Percentiles rank a stretch among this genome's conserved stretches.
These are phyloP conservation scores for Drosophila algonquin DNA, from an alignment of 2,888 invertebrate genomes.

Conservation along the genomic window DNA sequence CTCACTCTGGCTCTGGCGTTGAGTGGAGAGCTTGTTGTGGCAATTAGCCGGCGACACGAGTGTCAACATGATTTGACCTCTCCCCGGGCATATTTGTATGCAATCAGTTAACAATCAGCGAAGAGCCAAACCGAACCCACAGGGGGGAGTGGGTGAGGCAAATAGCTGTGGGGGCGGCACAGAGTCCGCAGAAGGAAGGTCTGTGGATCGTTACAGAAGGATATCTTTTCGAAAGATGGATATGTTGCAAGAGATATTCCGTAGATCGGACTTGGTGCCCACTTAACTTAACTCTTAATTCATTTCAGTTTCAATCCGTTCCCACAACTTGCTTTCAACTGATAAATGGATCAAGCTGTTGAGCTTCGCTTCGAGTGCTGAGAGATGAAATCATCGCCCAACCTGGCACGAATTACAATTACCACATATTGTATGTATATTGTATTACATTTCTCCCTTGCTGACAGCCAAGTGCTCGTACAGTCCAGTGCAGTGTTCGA, in stretches of 20 bases:
- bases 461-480: no score
- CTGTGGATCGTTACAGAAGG: no score
- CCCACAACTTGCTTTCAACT: conserved; percentile 1
- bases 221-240: no score
- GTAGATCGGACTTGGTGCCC: no score
- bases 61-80: conserved; percentile 70
- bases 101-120: conserved; percentile 56
- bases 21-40: conserved; percentile 55
- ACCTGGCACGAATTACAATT: conserved; percentile 17
- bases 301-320: conserved; percentile 38
- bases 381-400: conserved; percentile 40
- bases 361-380: conserved; percentile 25
- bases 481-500: no score
- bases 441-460: no score
- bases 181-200: no score
- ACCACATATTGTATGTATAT: background rate
- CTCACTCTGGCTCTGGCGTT: background rate
- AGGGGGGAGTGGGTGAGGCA: background rate
- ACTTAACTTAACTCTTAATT: no score
- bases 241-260: no score
- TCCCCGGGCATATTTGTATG: conserved; percentile 48
- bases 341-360: conserved; percentile 27
- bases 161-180: no score
- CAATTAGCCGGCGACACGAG: conserved; percentile 65
- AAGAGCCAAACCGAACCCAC: conserved; percentile 1